phyloP scores from a whole-genome alignment of 2,113 vertebrate genomes.

The Ctenomys sociabilis region DNA sequence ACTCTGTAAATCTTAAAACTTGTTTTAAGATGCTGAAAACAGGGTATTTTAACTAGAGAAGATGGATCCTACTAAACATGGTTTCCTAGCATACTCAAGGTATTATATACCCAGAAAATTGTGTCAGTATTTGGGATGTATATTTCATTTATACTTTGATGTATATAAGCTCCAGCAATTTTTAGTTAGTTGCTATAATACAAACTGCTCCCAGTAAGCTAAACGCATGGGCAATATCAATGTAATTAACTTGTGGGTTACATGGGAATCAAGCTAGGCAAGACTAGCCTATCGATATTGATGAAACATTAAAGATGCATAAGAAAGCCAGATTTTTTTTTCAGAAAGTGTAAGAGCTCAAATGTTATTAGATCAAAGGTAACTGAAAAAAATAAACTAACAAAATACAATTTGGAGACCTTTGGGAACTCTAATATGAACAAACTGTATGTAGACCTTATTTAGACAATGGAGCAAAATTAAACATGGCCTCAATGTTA shows the following conservation, averaged over 20 bases:
- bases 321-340: neutral
- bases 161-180: neutral
- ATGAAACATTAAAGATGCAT: neutral
- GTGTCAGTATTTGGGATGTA: neutral
- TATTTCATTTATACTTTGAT: constrained; percentile 31
- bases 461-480: neutral
- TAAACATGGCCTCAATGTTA: neutral
- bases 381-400: neutral
- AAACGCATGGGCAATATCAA: neutral
- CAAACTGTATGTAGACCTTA: neutral
- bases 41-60: constrained; percentile 9
- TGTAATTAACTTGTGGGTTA: neutral
- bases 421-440: neutral
- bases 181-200: neutral
- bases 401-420: neutral
- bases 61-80: neutral
- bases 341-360: constrained; percentile 31
- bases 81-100: neutral
- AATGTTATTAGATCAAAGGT: neutral
- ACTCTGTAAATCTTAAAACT: constrained; percentile 50
- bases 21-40: constrained; percentile 20
- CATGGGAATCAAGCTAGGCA: neutral
- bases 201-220: neutral
- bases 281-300: neutral
- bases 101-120: neutral